A percentile compares a stretch with the other conserved stretches of the same genome.
phyloP scores from a whole-genome alignment of 2,797 vertebrate genomes.

The Threskiornis aethiopicus region DNA sequence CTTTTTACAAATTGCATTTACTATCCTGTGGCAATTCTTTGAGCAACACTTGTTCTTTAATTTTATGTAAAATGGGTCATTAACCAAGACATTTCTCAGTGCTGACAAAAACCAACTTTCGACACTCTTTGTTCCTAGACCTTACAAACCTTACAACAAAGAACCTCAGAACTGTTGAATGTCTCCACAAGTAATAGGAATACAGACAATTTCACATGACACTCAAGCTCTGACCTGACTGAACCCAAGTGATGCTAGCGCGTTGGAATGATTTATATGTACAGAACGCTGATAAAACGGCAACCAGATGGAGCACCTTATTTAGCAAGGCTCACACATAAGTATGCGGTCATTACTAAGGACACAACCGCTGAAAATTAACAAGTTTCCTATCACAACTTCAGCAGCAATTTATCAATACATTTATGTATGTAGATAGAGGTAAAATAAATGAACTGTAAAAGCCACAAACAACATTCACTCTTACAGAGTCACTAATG shows the following conservation, averaged over 20 bases:
- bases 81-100: background rate
- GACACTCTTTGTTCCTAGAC: background rate
- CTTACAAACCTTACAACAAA: background rate
- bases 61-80: background rate
- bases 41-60: background rate
- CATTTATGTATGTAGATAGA: background rate
- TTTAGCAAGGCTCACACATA: background rate
- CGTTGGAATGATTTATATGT: conserved; percentile 36
- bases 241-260: background rate
- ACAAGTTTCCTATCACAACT: background rate
- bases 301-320: background rate
- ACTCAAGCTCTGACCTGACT: background rate
- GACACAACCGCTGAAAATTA: background rate
- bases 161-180: background rate
- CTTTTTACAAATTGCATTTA: background rate
- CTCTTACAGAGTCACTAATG: background rate
- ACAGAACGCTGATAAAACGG: conserved; percentile 29
- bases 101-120: background rate
- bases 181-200: background rate
- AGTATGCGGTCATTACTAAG: background rate
- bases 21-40: background rate
- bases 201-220: background rate
- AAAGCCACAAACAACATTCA: background rate
- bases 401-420: background rate
- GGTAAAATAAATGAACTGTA: background rate